Evolutionary conservation across 2,113 vertebrate genomes (phyloP).

Genomic region (Rhinolophus sinicus): DNA sequence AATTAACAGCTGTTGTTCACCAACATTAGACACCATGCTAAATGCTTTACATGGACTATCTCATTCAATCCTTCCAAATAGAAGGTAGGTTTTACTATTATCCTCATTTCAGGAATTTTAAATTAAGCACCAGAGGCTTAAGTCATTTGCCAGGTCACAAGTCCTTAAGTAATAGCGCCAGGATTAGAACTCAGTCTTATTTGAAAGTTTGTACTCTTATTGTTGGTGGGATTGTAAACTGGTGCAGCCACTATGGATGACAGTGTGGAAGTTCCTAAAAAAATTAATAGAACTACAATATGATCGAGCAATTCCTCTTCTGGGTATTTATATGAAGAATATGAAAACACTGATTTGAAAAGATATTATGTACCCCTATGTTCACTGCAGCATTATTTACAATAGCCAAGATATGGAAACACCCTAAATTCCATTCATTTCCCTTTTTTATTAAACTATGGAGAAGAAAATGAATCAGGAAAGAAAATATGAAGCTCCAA

Average conservation of each 20-base stretch:
- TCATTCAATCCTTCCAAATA: background rate
- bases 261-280: too few species aligned
- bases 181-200: background rate
- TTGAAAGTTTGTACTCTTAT: background rate
- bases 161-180: background rate
- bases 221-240: too few species aligned
- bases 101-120: slow-evolving; percentile 10
- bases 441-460: background rate
- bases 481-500: background rate
- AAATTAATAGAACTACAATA: background rate
- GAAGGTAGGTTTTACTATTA: background rate
- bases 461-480: background rate
- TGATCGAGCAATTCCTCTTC: background rate
- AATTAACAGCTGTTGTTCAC: background rate
- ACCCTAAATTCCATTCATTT: background rate
- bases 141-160: background rate
- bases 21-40: background rate
- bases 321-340: background rate
- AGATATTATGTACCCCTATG: background rate
- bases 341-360: background rate
- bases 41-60: background rate
- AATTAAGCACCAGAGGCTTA: background rate
- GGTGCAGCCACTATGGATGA: too few species aligned
- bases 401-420: too few species aligned
- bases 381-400: background rate